Evolutionary conservation across 2,797 vertebrate genomes (phyloP).

Genomic region (Poeciliopsis paucimaculata): DNA sequence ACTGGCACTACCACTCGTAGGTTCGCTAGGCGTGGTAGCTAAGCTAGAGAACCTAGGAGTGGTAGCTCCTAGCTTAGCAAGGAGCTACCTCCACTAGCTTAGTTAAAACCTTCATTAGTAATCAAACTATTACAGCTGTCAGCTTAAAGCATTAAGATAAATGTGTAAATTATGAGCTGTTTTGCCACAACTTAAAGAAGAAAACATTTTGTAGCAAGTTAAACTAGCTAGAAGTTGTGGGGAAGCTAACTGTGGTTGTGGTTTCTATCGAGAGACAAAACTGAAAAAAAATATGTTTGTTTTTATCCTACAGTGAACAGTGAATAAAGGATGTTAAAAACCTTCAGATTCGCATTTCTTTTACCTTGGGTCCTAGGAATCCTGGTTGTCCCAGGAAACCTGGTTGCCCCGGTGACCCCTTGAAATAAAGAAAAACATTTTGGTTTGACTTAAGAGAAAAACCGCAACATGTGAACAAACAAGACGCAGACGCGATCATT

Average conservation of each 20-base stretch:
- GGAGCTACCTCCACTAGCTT: not conserved
- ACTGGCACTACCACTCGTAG: not conserved
- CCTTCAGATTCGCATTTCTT: not conserved
- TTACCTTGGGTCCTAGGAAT: constrained; percentile 87
- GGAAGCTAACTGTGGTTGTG: not conserved
- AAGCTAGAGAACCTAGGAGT: no score
- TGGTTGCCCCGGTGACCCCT: constrained; percentile 84
- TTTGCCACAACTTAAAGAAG: not conserved
- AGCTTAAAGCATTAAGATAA: not conserved
- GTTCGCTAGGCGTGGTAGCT: no score
- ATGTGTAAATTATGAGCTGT: not conserved
- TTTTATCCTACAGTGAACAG: not conserved
- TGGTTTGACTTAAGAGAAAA: not conserved
- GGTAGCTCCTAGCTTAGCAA: not conserved
- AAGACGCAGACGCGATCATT: not conserved
- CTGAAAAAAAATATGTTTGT: not conserved
- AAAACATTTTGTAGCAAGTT: not conserved
- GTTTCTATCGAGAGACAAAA: not conserved
- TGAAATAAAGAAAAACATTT: constrained; percentile 26
- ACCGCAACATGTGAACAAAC: not conserved
- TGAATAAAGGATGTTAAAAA: not conserved
- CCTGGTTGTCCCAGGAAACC: constrained; percentile 83
- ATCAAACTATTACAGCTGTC: not conserved
- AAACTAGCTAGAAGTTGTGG: not conserved
- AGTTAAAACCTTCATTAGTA: not conserved